These are phyloP conservation scores for Choloepus didactylus DNA, from an alignment of 2,797 vertebrate genomes.

Conservation along the genomic window DNA sequence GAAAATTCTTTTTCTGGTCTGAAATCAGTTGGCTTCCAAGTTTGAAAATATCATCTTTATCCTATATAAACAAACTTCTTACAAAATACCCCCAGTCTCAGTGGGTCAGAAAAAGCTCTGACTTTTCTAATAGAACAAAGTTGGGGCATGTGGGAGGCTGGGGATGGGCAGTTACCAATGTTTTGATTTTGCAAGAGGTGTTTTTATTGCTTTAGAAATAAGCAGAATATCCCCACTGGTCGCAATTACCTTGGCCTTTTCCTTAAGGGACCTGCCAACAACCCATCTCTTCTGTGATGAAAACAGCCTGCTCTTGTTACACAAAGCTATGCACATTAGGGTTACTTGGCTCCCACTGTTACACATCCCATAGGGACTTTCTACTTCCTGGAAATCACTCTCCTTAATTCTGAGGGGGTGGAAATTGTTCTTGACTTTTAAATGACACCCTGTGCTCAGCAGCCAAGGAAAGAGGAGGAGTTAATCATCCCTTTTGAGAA, in stretches of 20 bases:
- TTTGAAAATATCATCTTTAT: slow-evolving; percentile 63
- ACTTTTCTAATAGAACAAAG: slow-evolving; percentile 63
- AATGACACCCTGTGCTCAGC: slow-evolving; percentile 48
- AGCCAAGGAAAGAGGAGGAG: slow-evolving; percentile 16
- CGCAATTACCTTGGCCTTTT: slow-evolving; percentile 6
- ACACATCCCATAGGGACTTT: neutral
- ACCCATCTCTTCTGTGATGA: neutral
- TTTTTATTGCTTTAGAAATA: slow-evolving; percentile 24
- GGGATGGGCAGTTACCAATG: neutral
- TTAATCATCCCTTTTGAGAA: slow-evolving; percentile 42
- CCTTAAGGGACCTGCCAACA: neutral
- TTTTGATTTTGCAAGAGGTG: slow-evolving; percentile 33
- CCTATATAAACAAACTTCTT: slow-evolving; percentile 61
- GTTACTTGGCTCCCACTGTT: neutral
- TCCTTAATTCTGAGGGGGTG: neutral
- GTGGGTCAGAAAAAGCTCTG: neutral
- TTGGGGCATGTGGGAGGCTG: neutral
- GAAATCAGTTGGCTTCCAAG: slow-evolving; percentile 57
- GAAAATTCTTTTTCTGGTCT: slow-evolving; percentile 73
- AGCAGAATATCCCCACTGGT: neutral
- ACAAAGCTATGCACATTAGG: neutral
- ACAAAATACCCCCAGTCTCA: slow-evolving; percentile 7
- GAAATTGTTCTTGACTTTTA: slow-evolving; percentile 46
- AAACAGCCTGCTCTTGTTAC: slow-evolving; percentile 28
- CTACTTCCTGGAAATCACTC: slow-evolving; percentile 63